Percentiles rank a stretch among this genome's conserved stretches.
Evolutionary conservation across 2,797 vertebrate genomes (phyloP).

Genomic region (Pipistrellus nathusii): DNA sequence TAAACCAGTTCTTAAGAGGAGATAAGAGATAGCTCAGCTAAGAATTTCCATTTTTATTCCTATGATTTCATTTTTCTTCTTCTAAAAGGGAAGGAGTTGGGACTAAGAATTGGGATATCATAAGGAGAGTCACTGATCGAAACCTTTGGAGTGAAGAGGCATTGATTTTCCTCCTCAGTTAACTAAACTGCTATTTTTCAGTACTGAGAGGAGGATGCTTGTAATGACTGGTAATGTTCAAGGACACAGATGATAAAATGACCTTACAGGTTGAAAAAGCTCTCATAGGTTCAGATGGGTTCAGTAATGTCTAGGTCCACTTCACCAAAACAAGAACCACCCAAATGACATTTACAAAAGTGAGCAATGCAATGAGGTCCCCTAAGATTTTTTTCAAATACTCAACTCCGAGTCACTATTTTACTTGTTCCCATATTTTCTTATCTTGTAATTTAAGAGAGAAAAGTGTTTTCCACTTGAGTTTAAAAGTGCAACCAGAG

Average conservation of each 20-base stretch:
- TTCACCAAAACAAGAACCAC: neutral
- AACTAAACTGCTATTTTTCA: slow-evolving; percentile 50
- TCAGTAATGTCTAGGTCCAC: neutral
- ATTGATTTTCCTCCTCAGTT: slow-evolving; percentile 62
- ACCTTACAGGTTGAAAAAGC: neutral
- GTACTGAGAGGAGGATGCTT: neutral
- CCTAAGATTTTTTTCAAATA: too few relatives aligned
- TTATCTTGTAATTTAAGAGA: neutral
- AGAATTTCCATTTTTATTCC: slow-evolving; percentile 48
- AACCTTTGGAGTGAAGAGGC: slow-evolving; percentile 1
- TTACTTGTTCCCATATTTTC: neutral
- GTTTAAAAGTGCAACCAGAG: neutral
- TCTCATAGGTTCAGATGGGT: neutral
- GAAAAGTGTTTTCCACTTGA: neutral
- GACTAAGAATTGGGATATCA: slow-evolving; percentile 53
- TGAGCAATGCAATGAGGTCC: neutral
- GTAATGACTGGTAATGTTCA: neutral
- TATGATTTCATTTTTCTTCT: slow-evolving; percentile 23
- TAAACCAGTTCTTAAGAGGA: slow-evolving; percentile 10
- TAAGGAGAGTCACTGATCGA: slow-evolving; percentile 32
- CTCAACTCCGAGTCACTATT: neutral
- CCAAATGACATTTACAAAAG: neutral
- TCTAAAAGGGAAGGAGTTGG: slow-evolving; percentile 9
- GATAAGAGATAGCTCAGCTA: neutral
- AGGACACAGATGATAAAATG: neutral